Conservation (phyloP, 2,113 vertebrate species). For the Plectropomus leopardus region DNA sequence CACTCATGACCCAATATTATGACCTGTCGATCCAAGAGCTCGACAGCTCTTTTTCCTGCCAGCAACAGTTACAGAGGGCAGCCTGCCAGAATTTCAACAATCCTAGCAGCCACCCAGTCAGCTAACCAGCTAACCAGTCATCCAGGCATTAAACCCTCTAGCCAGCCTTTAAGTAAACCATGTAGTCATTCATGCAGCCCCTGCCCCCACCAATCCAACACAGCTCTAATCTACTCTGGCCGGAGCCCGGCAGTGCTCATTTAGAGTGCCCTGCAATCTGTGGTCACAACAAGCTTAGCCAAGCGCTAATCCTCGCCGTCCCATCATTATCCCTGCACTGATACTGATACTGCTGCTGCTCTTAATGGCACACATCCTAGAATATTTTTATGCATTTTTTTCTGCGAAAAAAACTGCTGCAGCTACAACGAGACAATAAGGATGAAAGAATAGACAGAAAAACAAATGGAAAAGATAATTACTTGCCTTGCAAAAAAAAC, state of each 20-base stretch:
- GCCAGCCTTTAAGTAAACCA: slow-evolving; percentile 48
- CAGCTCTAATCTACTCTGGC: slow-evolving; percentile 68
- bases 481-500: slow-evolving; percentile 23
- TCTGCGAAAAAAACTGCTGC: slow-evolving; percentile 13
- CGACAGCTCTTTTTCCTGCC: slow-evolving; percentile 46
- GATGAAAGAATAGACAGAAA: slow-evolving; percentile 21
- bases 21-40: slow-evolving; percentile 55
- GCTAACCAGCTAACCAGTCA: slow-evolving; percentile 33
- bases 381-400: slow-evolving; percentile 24
- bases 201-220: slow-evolving; percentile 36
- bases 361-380: slow-evolving; percentile 52
- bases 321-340: slow-evolving; percentile 74
- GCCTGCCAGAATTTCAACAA: slow-evolving; percentile 54
- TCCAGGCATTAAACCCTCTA: slow-evolving; percentile 26
- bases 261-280: slow-evolving; percentile 77
- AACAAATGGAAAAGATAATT: slow-evolving; percentile 30
- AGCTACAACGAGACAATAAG: slow-evolving; percentile 19
- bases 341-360: slow-evolving; percentile 59
- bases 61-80: slow-evolving; percentile 50
- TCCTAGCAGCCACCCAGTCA: slow-evolving; percentile 24
- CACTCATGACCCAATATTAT: slow-evolving; percentile 44
- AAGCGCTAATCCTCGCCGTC: slow-evolving; percentile 71
- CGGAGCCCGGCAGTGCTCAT: slow-evolving; percentile 63
- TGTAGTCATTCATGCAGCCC: slow-evolving; percentile 29
- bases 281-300: slow-evolving; percentile 81